Evolutionary conservation across 1,140 invertebrate species (phyloP).

Genomic region (Pachypsylla venusta): DNA sequence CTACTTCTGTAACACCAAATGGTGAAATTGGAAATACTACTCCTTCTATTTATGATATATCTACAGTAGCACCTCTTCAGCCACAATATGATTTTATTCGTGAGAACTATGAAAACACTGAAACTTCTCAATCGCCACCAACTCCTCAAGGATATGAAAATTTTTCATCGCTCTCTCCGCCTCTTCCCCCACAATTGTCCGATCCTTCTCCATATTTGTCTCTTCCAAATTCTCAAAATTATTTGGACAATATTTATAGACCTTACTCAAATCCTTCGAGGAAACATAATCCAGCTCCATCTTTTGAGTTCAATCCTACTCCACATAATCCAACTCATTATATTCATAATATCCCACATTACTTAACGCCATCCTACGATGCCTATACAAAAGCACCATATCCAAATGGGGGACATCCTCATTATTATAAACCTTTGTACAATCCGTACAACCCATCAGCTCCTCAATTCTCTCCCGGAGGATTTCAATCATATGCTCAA

Average conservation of each 20-base stretch:
- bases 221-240: background rate
- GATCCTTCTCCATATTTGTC: background rate
- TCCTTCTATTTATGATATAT: background rate
- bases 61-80: background rate
- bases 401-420: background rate
- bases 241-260: background rate
- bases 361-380: slow-evolving; percentile 1
- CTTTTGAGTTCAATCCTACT: slow-evolving; percentile 1
- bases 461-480: background rate
- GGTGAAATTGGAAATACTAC: background rate
- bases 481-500: background rate
- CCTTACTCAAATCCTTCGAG: background rate
- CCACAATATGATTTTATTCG: background rate
- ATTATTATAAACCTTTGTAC: background rate
- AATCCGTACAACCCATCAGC: background rate
- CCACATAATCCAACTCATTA: background rate
- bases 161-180: background rate
- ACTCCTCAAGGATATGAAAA: background rate
- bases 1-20: background rate
- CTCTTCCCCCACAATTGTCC: background rate
- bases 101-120: slow-evolving; percentile 3
- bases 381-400: slow-evolving; percentile 5
- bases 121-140: background rate
- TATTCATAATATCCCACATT: background rate
- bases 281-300: background rate